These are phyloP conservation scores for Halocaridina rubra DNA, from an alignment of 2,888 invertebrate species.

Conservation along the genomic window DNA sequence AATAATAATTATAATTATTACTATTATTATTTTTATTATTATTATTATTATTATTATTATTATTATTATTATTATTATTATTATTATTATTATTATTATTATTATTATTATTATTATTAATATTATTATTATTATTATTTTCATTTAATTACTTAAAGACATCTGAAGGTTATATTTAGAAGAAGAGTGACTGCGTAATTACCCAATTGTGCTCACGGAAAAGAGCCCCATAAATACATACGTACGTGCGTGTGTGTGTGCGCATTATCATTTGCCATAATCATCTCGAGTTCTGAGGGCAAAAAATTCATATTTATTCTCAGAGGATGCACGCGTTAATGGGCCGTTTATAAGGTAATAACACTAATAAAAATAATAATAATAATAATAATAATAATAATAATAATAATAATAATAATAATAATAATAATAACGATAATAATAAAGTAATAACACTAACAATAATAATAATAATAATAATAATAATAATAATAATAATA, in stretches of 20 bases:
- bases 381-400: background rate
- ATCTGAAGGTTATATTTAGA: no score
- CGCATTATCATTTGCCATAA: no score
- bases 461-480: background rate
- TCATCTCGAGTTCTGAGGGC: no score
- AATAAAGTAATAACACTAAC: background rate
- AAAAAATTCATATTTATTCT: no score
- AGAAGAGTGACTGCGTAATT: no score
- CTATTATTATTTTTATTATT: background rate
- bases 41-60: background rate
- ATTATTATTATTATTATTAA: background rate
- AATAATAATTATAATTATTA: background rate
- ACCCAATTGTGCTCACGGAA: no score
- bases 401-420: background rate
- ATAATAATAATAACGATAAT: background rate
- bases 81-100: slow-evolving; percentile 2
- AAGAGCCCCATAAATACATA: no score
- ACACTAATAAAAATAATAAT: background rate
- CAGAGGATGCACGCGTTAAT: no score
- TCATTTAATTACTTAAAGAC: no score
- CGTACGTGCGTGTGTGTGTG: no score
- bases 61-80: slow-evolving; percentile 13
- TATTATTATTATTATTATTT: no score
- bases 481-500: slow-evolving; percentile 20
- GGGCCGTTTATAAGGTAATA: no score